phyloP scores from a whole-genome alignment of 2,797 vertebrate species.

The Meriones psammophilus region DNA sequence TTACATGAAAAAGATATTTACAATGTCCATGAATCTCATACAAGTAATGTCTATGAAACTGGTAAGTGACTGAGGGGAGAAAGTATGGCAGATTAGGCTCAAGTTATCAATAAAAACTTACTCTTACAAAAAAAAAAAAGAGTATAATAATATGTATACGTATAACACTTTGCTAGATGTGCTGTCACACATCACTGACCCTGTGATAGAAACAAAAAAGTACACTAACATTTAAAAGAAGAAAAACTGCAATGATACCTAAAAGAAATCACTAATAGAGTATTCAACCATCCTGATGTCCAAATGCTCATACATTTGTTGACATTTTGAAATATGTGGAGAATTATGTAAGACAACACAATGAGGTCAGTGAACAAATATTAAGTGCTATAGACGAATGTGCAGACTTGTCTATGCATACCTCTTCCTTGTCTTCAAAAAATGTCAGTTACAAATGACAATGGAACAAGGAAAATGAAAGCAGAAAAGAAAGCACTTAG shows the following conservation, averaged over 20 bases:
- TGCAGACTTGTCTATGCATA: neutral
- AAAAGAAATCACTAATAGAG: conserved; percentile 8
- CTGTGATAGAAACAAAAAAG: neutral
- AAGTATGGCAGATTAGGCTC: neutral
- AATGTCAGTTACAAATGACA: neutral
- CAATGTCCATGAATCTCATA: neutral
- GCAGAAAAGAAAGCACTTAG: neutral
- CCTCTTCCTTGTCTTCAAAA: neutral
- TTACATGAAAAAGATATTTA: neutral
- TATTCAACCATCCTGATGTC: conserved; percentile 14
- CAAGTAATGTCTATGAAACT: neutral
- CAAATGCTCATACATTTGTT: neutral
- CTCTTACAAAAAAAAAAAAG: no score
- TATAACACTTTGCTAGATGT: neutral
- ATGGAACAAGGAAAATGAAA: neutral
- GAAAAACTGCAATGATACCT: neutral
- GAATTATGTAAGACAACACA: conserved; percentile 8
- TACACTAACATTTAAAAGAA: neutral
- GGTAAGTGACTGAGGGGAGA: neutral
- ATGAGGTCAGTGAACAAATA: neutral
- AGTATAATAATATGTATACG: no score
- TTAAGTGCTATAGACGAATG: neutral
- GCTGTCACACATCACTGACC: neutral
- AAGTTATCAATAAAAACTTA: neutral
- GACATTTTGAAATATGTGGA: neutral